Evolutionary conservation across 2,113 vertebrate species (phyloP).

Genomic region (Mirza zaza): DNA sequence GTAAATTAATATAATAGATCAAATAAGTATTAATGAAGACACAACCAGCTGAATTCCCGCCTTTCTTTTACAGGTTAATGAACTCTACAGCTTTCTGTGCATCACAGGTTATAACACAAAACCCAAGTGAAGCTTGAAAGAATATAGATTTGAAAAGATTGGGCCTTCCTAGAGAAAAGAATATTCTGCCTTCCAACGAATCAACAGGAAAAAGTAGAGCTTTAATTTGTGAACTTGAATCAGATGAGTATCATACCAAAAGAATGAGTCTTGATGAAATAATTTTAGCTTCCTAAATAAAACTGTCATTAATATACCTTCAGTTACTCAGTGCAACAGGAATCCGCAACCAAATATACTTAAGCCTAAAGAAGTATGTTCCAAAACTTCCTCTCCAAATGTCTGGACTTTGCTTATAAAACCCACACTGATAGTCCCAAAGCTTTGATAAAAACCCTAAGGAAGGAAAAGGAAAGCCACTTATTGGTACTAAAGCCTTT

Average conservation of each 20-base stretch:
- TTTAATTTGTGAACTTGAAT: not conserved
- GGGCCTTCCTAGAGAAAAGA: not conserved
- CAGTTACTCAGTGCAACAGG: not conserved
- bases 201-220: not conserved
- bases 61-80: conserved; percentile 32
- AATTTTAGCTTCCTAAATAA: conserved; percentile 44
- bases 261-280: conserved; percentile 9
- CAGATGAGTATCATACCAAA: not conserved
- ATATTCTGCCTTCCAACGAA: not conserved
- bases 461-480: conserved; percentile 79
- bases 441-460: conserved; percentile 73
- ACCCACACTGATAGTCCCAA: conserved; percentile 72
- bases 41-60: not conserved
- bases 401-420: conserved; percentile 77
- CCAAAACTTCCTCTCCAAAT: conserved; percentile 75
- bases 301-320: not conserved
- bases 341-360: not conserved
- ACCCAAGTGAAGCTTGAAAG: not conserved
- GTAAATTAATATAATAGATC: conserved; percentile 15
- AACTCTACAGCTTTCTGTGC: conserved; percentile 31
- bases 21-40: conserved; percentile 32
- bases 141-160: not conserved
- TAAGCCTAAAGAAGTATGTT: conserved; percentile 56
- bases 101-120: conserved; percentile 8
- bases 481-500: conserved; percentile 94